Evolutionary conservation across 2,797 vertebrate species (phyloP).

Genomic region (Acanthurus tractus): DNA sequence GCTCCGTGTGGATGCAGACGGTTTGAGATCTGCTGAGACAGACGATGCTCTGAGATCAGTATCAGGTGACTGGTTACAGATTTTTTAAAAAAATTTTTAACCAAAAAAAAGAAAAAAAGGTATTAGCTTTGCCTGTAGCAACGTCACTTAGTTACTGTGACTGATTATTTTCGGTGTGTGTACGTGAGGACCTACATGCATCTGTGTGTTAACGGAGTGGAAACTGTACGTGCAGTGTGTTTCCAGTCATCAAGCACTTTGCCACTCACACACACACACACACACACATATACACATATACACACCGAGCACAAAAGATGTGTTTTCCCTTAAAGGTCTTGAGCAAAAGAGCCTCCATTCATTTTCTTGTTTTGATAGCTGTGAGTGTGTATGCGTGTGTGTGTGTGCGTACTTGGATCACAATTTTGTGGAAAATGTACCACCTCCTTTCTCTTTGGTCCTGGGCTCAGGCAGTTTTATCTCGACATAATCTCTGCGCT

Average conservation of each 20-base stretch:
- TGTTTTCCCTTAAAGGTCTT: constrained; percentile 24
- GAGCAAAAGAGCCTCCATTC: constrained; percentile 22
- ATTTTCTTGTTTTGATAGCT: constrained; percentile 64
- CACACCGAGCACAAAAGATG: constrained; percentile 35
- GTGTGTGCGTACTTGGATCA: constrained; percentile 16
- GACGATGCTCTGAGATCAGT: background rate
- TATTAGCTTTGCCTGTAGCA: constrained; percentile 18
- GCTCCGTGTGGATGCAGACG: background rate
- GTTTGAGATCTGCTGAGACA: too few relatives aligned
- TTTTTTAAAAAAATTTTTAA: constrained; percentile 12
- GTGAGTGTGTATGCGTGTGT: constrained; percentile 14
- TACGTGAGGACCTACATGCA: constrained; percentile 10
- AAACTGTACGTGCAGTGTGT: constrained; percentile 26
- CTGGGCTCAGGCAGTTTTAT: constrained; percentile 38
- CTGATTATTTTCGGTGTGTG: constrained; percentile 12
- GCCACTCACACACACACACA: constrained; percentile 12
- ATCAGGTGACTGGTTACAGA: background rate
- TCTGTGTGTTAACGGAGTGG: constrained; percentile 9
- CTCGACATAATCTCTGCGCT: constrained; percentile 39
- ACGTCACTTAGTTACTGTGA: constrained; percentile 4
- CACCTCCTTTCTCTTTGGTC: constrained; percentile 32
- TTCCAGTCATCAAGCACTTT: constrained; percentile 16
- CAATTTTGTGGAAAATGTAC: constrained; percentile 40
- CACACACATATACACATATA: background rate
- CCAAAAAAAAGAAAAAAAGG: background rate